Evolutionary conservation across 2,113 vertebrate genomes (phyloP).

Genomic region (Malurus elegans): DNA sequence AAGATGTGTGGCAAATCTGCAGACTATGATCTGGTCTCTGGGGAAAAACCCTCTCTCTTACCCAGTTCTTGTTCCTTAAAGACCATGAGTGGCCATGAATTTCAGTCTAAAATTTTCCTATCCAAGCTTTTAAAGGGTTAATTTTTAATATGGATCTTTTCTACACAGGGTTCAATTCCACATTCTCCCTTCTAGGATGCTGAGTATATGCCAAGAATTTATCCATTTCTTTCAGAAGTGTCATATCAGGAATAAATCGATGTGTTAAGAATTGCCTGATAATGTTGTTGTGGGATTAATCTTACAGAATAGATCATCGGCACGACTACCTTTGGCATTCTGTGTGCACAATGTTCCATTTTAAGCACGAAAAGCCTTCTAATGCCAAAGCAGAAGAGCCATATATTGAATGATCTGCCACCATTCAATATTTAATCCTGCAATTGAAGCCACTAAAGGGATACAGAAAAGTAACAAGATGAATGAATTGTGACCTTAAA

Average conservation of each 20-base stretch:
- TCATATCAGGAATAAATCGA: constrained; percentile 76
- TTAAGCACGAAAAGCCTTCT: constrained; percentile 73
- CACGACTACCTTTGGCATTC: constrained; percentile 78
- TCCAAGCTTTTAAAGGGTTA: constrained; percentile 38
- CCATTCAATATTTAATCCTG: constrained; percentile 88
- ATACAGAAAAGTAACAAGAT: constrained; percentile 88
- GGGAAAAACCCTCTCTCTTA: neutral
- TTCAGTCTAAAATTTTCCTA: neutral
- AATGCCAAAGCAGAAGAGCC: constrained; percentile 69
- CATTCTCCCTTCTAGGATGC: constrained; percentile 39
- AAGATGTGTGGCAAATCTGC: neutral
- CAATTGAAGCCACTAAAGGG: constrained; percentile 88
- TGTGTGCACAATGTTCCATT: constrained; percentile 63
- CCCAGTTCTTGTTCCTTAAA: neutral
- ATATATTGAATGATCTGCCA: constrained; percentile 80
- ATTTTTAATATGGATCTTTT: constrained; percentile 46
- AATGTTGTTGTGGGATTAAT: constrained; percentile 81
- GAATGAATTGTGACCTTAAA: constrained; percentile 92
- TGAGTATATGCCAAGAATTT: constrained; percentile 56
- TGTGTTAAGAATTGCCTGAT: constrained; percentile 77
- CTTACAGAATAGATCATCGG: constrained; percentile 72
- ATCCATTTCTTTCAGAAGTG: constrained; percentile 72
- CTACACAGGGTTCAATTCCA: constrained; percentile 14
- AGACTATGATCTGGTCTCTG: neutral
- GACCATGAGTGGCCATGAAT: neutral